Conservation (phyloP, 2,113 vertebrate species). For the Gymnobelideus leadbeateri region DNA sequence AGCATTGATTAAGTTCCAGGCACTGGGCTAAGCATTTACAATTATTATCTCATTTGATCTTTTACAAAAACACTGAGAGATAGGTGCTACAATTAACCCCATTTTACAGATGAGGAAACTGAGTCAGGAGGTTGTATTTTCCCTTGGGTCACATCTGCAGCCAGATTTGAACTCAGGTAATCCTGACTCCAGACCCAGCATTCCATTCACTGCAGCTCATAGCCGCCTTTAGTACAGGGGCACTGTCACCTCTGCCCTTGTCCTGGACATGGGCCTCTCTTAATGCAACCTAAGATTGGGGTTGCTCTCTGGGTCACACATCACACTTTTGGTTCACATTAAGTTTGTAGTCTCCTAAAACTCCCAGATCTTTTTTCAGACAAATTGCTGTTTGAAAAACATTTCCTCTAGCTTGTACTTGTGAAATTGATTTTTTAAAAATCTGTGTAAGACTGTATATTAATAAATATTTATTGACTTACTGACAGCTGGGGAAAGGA, state of each 20-base stretch:
- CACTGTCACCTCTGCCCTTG: neutral
- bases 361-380: neutral
- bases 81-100: too few relatives aligned
- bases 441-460: neutral
- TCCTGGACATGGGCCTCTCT: neutral
- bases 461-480: neutral
- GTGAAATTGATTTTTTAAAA: neutral
- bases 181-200: neutral
- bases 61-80: too few relatives aligned
- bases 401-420: neutral
- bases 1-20: too few relatives aligned
- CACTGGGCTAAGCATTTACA: too few relatives aligned
- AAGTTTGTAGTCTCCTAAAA: too few relatives aligned
- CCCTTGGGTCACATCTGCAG: too few relatives aligned
- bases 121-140: too few relatives aligned
- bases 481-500: neutral
- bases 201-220: neutral
- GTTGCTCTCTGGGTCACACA: neutral
- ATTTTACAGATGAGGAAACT: too few relatives aligned
- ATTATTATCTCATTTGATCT: too few relatives aligned
- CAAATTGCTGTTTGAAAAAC: neutral
- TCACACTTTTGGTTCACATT: neutral
- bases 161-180: neutral
- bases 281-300: neutral
- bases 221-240: neutral